These are phyloP conservation scores for Melanophora roralis DNA, from an alignment of 2,888 invertebrate species.

Conservation along the genomic window DNA sequence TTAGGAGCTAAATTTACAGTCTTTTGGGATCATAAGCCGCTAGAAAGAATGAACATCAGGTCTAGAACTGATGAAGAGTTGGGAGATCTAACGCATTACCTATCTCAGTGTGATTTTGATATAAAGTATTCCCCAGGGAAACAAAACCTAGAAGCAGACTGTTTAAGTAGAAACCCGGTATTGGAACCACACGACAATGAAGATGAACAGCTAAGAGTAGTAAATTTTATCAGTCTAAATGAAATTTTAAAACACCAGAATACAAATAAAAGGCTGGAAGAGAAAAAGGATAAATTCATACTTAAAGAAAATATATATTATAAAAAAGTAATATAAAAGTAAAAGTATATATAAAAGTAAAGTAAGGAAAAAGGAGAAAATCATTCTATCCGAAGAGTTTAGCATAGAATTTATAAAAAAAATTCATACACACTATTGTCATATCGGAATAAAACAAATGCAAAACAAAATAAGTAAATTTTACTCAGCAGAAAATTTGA, in stretches of 20 bases:
- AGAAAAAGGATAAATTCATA: too few species aligned
- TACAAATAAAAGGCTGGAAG: too few species aligned
- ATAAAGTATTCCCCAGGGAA: conserved; percentile 45
- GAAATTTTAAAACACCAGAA: too few species aligned
- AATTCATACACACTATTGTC: conserved; percentile 47
- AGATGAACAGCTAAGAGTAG: conserved; percentile 8
- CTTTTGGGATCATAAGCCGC: conserved; percentile 51
- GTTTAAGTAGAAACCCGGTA: conserved; percentile 54
- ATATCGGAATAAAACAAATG: conserved; percentile 56
- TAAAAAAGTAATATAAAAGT: too few species aligned
- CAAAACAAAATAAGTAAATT: conserved; percentile 46
- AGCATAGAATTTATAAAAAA: conserved; percentile 44
- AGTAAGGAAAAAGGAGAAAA: conserved; percentile 18
- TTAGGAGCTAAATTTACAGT: conserved; percentile 55
- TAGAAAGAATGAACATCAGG: too few species aligned
- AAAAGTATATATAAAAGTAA: too few species aligned
- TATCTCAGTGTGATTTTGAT: conserved; percentile 47
- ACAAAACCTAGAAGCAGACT: too few species aligned
- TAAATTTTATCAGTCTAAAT: conserved; percentile 42
- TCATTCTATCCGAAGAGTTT: conserved; percentile 50
- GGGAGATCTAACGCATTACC: conserved; percentile 42
- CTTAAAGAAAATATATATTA: too few species aligned
- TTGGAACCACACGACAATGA: conserved; percentile 25
- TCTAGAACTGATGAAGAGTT: conserved; percentile 39
- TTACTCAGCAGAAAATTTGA: conserved; percentile 43